Conservation (phyloP, 2,113 vertebrate genomes). For the Ptyas mucosa region DNA sequence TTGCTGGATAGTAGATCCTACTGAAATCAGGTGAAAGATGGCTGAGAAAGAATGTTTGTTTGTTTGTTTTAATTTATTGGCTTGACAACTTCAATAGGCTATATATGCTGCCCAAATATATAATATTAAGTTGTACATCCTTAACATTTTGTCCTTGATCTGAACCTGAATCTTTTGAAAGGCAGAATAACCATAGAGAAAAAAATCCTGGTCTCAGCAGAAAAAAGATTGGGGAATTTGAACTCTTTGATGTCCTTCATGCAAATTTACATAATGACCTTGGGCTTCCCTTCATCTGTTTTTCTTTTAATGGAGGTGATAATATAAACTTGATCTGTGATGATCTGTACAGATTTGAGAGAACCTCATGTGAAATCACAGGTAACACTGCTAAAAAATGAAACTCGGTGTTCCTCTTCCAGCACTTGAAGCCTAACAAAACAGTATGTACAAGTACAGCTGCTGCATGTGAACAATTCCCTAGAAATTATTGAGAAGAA, state of each 20-base stretch:
- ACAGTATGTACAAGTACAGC: constrained; percentile 45
- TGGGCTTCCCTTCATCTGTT: constrained; percentile 4
- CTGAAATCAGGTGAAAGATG: neutral
- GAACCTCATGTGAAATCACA: constrained; percentile 49
- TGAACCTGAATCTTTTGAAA: neutral
- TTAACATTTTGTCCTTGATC: neutral
- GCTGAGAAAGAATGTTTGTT: neutral
- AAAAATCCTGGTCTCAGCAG: neutral
- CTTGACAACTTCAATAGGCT: neutral
- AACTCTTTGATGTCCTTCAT: constrained; percentile 4
- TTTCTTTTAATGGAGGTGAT: neutral
- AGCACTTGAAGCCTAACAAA: constrained; percentile 42
- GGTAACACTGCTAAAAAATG: constrained; percentile 56
- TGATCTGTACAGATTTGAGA: constrained; percentile 40
- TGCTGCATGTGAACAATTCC: constrained; percentile 53
- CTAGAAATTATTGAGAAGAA: constrained; percentile 53
- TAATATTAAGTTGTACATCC: neutral
- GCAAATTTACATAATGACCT: constrained; percentile 3
- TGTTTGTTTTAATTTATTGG: neutral
- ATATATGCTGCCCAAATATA: neutral
- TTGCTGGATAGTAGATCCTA: neutral
- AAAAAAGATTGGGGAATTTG: neutral
- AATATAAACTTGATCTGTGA: constrained; percentile 19
- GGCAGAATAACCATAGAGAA: neutral
- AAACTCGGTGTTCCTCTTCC: constrained; percentile 57